phyloP scores from a whole-genome alignment of 2,797 vertebrate species.

The Clarias pachynema region DNA sequence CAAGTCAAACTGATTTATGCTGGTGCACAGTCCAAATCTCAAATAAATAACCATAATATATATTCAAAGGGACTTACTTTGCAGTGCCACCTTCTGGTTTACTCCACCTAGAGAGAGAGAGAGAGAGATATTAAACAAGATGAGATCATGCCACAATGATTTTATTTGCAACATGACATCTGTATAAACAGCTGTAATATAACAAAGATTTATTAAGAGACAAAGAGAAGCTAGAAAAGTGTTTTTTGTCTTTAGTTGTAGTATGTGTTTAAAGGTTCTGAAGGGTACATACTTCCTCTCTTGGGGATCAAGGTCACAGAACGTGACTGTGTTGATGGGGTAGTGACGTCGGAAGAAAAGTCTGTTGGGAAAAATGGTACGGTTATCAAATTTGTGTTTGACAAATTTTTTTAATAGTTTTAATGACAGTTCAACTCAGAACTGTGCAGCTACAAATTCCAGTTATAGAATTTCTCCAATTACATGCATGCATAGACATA shows the following conservation, averaged over 20 bases:
- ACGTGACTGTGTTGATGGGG: slow-evolving; percentile 91
- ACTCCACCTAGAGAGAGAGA: slow-evolving; percentile 82
- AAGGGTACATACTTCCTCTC: slow-evolving; percentile 88
- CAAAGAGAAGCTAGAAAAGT: background rate
- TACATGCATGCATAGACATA: background rate
- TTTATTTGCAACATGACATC: background rate
- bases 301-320: slow-evolving; percentile 94
- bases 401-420: too few relatives aligned
- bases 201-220: background rate
- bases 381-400: background rate
- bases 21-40: background rate
- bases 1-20: background rate
- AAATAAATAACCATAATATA: background rate
- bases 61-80: slow-evolving; percentile 80
- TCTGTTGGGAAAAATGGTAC: slow-evolving; percentile 65
- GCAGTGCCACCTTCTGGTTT: slow-evolving; percentile 88
- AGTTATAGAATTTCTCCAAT: too few relatives aligned
- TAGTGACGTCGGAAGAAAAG: slow-evolving; percentile 97
- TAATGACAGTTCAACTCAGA: too few relatives aligned
- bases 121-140: slow-evolving; percentile 21
- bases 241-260: background rate
- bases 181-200: background rate
- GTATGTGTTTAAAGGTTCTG: background rate
- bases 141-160: background rate
- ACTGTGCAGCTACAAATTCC: too few relatives aligned